Evolutionary conservation across 1,140 invertebrate species (phyloP), one percentile per base, ranked within the genome.

Genomic region (Cydia pomonella): DNA sequence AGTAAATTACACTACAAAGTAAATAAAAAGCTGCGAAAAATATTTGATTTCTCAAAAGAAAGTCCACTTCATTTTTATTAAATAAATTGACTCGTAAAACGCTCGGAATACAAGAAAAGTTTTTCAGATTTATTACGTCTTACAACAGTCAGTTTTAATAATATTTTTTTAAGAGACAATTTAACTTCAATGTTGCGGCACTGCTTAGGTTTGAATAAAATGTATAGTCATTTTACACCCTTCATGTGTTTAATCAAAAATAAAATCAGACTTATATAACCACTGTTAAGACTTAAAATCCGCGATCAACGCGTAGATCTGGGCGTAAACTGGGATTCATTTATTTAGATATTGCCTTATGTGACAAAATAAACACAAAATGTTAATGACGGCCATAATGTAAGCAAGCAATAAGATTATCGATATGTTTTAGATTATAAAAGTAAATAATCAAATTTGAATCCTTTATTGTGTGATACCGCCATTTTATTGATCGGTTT

Each of bases 331-430:
- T 50, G 10, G 2, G 18, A 33, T 69, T 38, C 0, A 41, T 69
- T 69, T 69, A 69, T 69, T 38, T 69, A 38, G 33, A 41, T 69
- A 69, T 69, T 69, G 18, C 41, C 41, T 69, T 69, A 69, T 69
- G 64, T 69, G 7, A 66, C 16, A 18, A 33, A 16, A 69, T 69
- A 69, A 69, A 69, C 64, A 69, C 16, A 69, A 69, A 21, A 41
- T 0, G 41, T 69, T 69, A 38, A 69, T 69, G 64, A 66, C 25
- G n/a, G 29, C 64, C 29, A 41, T 69, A 18, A 69, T 38, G 29
- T 38, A 69, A 69, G 64, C 64, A 69, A 69, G 64, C 64, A 66
- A 16, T 18, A 33, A 66, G 16, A 21, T 38, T 69, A 69, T 38
- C 33, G 64, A 69, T 41, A 69, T 41, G 64, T 69, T 69, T 29